phyloP scores from a whole-genome alignment of 2,888 invertebrate species.

The Phengaris alcon region DNA sequence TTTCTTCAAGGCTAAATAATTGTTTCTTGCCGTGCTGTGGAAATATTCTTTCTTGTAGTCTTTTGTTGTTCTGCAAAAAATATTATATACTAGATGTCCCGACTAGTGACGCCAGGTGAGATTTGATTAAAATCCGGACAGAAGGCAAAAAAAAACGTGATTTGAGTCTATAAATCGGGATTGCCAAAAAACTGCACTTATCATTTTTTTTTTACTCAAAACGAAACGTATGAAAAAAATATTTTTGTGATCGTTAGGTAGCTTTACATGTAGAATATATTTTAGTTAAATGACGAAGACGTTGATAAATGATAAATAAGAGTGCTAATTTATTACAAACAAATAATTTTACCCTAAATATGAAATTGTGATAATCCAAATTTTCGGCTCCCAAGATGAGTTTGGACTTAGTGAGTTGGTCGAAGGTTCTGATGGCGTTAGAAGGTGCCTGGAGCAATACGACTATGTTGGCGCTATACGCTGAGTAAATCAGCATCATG shows the following conservation, averaged over 20 bases:
- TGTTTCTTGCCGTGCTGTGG: slow-evolving; percentile 54
- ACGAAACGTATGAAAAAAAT: no score
- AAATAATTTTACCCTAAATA: slow-evolving; percentile 70
- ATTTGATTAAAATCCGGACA: no score
- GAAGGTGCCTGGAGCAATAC: slow-evolving; percentile 82
- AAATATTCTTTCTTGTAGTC: slow-evolving; percentile 57
- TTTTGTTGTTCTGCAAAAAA: slow-evolving; percentile 32
- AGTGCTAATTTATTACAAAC: no score
- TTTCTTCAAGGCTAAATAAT: slow-evolving; percentile 59
- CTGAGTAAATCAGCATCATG: slow-evolving; percentile 80
- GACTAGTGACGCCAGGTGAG: no score
- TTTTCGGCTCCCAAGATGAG: slow-evolving; percentile 81
- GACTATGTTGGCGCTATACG: slow-evolving; percentile 84
- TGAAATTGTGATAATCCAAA: slow-evolving; percentile 79
- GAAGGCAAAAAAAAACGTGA: no score
- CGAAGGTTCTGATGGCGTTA: slow-evolving; percentile 73
- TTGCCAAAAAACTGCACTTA: no score
- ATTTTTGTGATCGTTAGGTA: no score
- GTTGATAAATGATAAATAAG: no score
- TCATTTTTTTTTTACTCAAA: no score
- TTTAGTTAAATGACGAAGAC: no score
- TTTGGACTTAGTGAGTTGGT: slow-evolving; percentile 77
- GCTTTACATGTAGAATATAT: no score
- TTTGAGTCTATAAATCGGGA: no score
- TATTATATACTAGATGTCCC: background rate